These are phyloP conservation scores for Chanos chanos DNA, from an alignment of 2,797 vertebrate species.

Conservation along the genomic window DNA sequence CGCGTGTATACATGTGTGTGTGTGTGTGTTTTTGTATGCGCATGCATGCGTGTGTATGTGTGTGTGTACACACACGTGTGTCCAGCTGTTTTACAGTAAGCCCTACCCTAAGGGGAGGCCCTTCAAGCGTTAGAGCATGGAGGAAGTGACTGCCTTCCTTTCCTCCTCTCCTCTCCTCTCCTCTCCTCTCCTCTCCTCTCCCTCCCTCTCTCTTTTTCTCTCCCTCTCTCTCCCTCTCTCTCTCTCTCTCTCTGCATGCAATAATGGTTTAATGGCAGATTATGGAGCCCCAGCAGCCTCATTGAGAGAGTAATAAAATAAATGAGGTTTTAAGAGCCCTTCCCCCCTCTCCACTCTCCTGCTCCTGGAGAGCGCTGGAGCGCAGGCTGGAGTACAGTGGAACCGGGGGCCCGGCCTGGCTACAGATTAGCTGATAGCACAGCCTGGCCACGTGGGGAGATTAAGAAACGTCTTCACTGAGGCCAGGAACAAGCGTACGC, in stretches of 20 bases:
- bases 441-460: no score
- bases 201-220: background rate
- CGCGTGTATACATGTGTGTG: conserved; percentile 19
- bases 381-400: background rate
- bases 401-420: background rate
- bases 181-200: background rate
- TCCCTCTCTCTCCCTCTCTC: conserved; percentile 2
- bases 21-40: background rate
- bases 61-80: background rate
- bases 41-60: conserved; percentile 9
- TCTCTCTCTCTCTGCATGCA: conserved; percentile 25
- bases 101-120: conserved; percentile 35
- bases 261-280: conserved; percentile 54
- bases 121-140: conserved; percentile 34
- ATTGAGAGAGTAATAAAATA: conserved; percentile 51
- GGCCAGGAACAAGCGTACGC: no score
- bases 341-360: conserved; percentile 18
- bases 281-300: conserved; percentile 49
- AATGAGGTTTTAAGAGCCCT: conserved; percentile 46
- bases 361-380: conserved; percentile 15
- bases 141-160: background rate
- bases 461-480: no score
- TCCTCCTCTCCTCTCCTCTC: background rate
- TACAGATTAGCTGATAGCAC: no score
- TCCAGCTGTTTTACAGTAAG: conserved; percentile 47